A percentile compares a stretch with the other conserved stretches of the same genome.
phyloP scores from a whole-genome alignment of 2,888 invertebrate genomes.

The Tiliacea aurago region DNA sequence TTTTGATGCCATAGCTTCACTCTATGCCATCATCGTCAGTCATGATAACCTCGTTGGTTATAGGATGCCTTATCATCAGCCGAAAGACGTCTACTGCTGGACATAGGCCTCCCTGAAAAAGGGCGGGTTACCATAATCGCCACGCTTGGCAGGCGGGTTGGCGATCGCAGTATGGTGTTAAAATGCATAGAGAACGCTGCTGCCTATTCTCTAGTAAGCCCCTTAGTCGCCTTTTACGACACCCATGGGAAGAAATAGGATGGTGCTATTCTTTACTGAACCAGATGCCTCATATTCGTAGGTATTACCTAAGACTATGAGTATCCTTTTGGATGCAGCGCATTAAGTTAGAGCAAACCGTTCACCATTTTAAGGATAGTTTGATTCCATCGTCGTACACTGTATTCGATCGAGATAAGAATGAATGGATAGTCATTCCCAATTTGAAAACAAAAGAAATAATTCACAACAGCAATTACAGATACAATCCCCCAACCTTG shows the following conservation, averaged over 20 bases:
- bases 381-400: neutral
- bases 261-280: no score
- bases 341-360: neutral
- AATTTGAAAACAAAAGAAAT: slow-evolving; percentile 24
- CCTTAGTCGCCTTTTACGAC: no score
- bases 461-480: slow-evolving; percentile 13
- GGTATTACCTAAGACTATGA: neutral
- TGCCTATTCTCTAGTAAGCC: no score
- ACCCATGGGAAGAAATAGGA: no score
- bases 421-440: neutral
- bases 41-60: neutral
- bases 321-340: neutral
- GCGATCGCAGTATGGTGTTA: no score
- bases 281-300: neutral
- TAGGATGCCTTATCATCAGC: neutral
- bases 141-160: no score
- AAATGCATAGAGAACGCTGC: no score
- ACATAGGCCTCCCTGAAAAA: no score
- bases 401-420: neutral
- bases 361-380: neutral
- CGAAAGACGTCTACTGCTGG: no score
- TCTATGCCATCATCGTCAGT: neutral
- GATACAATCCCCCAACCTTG: slow-evolving; percentile 33
- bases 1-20: neutral
- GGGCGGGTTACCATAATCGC: no score